These are phyloP conservation scores for Aegypius monachus DNA, from an alignment of 2,113 vertebrate genomes.

Conservation along the genomic window DNA sequence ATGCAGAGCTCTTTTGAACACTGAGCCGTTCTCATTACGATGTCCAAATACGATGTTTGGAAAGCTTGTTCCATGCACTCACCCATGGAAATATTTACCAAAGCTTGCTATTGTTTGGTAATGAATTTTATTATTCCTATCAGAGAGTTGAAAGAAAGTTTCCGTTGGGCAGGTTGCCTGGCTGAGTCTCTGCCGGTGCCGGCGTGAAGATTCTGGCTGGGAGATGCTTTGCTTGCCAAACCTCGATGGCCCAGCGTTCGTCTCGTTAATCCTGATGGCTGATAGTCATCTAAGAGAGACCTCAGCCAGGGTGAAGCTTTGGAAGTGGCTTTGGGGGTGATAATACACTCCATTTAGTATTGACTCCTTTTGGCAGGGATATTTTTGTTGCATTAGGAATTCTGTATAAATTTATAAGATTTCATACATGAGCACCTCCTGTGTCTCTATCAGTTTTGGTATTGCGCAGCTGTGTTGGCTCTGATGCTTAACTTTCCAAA, in stretches of 20 bases:
- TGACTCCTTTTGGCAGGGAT: background rate
- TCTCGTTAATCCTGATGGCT: rapidly evolving
- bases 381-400: background rate
- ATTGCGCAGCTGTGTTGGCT: background rate
- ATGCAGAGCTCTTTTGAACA: background rate
- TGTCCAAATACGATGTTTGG: background rate
- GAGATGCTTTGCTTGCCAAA: background rate
- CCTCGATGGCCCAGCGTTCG: rapidly evolving
- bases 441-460: rapidly evolving
- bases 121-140: background rate
- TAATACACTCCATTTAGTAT: rapidly evolving
- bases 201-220: background rate
- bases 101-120: background rate
- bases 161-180: background rate
- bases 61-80: background rate
- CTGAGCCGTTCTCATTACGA: rapidly evolving
- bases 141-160: background rate
- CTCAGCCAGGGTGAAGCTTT: background rate
- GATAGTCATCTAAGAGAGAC: too few relatives aligned
- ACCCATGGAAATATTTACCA: background rate
- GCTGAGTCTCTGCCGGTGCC: background rate
- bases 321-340: background rate
- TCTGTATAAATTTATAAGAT: background rate
- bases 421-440: rapidly evolving
- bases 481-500: background rate